Base-by-base conservation (phyloP, 2,888 invertebrate species). In the Drosophila maculinotata region DNA sequence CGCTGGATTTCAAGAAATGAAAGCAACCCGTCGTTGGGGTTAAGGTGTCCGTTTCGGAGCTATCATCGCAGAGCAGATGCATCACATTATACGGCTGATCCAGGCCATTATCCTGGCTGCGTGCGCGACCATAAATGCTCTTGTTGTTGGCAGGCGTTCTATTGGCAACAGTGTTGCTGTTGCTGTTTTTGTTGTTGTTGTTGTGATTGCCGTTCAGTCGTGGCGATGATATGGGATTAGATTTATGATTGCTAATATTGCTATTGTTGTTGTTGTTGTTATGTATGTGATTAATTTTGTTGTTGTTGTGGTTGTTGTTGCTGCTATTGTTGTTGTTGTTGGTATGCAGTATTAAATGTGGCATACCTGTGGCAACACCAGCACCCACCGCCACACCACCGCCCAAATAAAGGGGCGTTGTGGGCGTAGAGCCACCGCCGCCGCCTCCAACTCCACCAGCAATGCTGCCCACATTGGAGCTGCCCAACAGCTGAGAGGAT, bases 81-180 rank as follows among this genome's bases (percentile, higher is more conserved):
- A 33, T 17, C 4, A 60, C 45, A 42, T 75, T 52, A 2, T 59
- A 23, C 3, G 78, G 39, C 35, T 66, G 57, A 72, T 91, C 90
- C 42, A 91, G 66, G 4, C 90, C 91, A 57, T 89, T 88, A 71
- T 91, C 91, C 69, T 91, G 91, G 63, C 91, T 91, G 49, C 84
- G 64, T 9, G 81, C 81, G 4, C 84, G 84, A 45, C 65, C 54
- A 36, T 79, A 80, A 41, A 58, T 65, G 31, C 51, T 58, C 3
- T 15, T 44, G n/a, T 8, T 8, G 17, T 28, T 56, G 62, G 57
- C 63, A 45, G 57, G 51, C 47, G 28, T 23, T 17, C 28, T 48
- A 82, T 38, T 51, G 36, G 52, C 38, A 39, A 35, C n/a, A n/a
- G n/a, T n/a, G n/a, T 59, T 64, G 51, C 44, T 49, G 60, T 15